Evolutionary conservation across 2,797 vertebrate species (phyloP).

Genomic region (Microtus agrestis): DNA sequence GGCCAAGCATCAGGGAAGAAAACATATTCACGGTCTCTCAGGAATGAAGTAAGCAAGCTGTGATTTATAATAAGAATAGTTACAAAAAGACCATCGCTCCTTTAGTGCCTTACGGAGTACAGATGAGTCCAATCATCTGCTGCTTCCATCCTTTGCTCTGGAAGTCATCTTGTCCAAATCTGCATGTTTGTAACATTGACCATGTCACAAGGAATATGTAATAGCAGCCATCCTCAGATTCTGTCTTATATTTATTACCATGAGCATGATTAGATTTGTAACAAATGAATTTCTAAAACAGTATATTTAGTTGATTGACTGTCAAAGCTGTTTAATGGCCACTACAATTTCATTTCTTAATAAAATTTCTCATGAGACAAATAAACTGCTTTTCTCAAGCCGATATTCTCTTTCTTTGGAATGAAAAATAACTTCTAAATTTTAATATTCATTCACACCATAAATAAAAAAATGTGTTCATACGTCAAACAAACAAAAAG

Average conservation of each 20-base stretch:
- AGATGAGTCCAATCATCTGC: background rate
- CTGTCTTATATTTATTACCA: background rate
- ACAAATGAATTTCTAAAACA: conserved; percentile 52
- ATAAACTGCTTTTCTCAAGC: conserved; percentile 21
- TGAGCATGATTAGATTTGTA: conserved; percentile 41
- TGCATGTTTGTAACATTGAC: background rate
- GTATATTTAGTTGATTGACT: conserved; percentile 39
- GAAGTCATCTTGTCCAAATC: background rate
- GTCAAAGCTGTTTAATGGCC: background rate
- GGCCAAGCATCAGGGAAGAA: background rate
- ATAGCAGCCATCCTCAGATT: background rate
- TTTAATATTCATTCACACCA: conserved; percentile 31
- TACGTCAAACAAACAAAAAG: conserved; percentile 49
- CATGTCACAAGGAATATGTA: background rate
- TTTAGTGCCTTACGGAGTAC: background rate
- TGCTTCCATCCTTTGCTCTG: background rate
- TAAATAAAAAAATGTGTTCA: conserved; percentile 55
- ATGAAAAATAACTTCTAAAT: conserved; percentile 55
- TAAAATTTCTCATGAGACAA: conserved; percentile 53
- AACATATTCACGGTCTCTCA: background rate
- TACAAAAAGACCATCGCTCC: background rate
- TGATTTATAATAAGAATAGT: background rate
- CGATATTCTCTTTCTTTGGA: conserved; percentile 20
- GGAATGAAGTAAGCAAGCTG: background rate
- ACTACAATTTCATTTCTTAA: conserved; percentile 54